Base-by-base conservation (phyloP, 2,888 invertebrate species). In the Acronicta aceris region DNA sequence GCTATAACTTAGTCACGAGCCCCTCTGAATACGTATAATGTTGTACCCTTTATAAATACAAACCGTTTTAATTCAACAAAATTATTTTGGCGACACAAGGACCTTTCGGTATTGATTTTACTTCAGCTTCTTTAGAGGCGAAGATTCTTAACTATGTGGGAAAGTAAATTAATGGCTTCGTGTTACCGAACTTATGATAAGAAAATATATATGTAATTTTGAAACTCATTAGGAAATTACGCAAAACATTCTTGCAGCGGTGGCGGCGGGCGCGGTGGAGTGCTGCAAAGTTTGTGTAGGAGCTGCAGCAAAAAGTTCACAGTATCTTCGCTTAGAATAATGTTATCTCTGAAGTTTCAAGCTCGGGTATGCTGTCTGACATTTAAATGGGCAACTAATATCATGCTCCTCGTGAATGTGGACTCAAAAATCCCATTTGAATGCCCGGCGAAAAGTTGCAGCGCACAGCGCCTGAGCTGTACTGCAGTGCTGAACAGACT, bases 401-500 rank as follows among this genome's bases (percentile, higher is more conserved):
- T 73, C 68, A 70, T 61, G 17, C 64, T 73, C 64, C 55, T 59
- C 54, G 71, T 64, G 61, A 71, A 63, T 68, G 68, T 68, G 65
- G 61, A 63, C 71, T 79, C 69, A 76, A 79, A 80, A 73, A 76
- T 72, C 73, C 66, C 63, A 76, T 80, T 79, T 79, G 72, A 70
- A 72, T 71, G 59, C 61, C 68, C 46, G 50, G 59, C 58, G 69
- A 55, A 60, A 79, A 81, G 66, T 78, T 76, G 52, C 46, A 68
- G 55, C 47, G 56, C 65, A 71, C 59, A 72, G 59, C 50, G 47
- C 57, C 54, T 49, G 57, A 54, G 60, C 57, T 65, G 65, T 60
- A 54, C 66, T 60, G 71, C 71, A 79, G 64, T 59, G 57, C 66
- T 54, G 50, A 61, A 68, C 55, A 59, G 69, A 73, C 71, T 64